Evolutionary conservation across 2,113 vertebrate genomes (phyloP).

Genomic region (Cheirogaleus medius): DNA sequence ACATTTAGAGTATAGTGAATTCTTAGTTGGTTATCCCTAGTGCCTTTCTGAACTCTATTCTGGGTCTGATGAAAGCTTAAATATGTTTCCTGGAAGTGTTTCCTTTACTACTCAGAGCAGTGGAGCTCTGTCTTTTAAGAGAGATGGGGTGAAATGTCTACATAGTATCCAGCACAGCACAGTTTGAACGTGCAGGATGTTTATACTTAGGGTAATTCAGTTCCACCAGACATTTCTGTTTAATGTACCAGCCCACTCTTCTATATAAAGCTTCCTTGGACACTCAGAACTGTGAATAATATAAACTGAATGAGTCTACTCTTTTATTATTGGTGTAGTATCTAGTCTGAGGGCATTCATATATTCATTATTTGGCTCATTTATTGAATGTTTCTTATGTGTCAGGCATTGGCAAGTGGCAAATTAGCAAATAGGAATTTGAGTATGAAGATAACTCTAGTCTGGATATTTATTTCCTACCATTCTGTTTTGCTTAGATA

Average conservation of each 20-base stretch:
- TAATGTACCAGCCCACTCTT: neutral
- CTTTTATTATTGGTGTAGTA: neutral
- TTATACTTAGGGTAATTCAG: neutral
- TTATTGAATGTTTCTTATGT: neutral
- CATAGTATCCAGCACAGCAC: neutral
- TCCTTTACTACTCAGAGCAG: neutral
- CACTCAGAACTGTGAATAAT: slow-evolving; percentile 10
- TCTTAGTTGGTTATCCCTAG: slow-evolving; percentile 21
- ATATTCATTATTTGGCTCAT: slow-evolving; percentile 1
- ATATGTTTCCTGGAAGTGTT: slow-evolving; percentile 41
- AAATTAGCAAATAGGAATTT: slow-evolving; percentile 34
- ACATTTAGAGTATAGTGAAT: slow-evolving; percentile 28
- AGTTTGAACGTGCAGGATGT: neutral
- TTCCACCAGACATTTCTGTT: neutral
- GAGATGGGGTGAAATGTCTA: neutral
- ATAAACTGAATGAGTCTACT: neutral
- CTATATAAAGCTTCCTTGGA: neutral
- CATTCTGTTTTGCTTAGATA: slow-evolving; percentile 25
- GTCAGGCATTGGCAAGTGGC: neutral
- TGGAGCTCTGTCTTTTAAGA: slow-evolving; percentile 31
- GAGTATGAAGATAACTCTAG: neutral
- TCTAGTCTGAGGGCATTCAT: neutral
- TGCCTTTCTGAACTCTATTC: slow-evolving; percentile 4
- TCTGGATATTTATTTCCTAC: neutral
- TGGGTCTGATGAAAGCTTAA: slow-evolving; percentile 20